Evolutionary conservation across 2,888 invertebrate species (phyloP).

Genomic region (Apamea anceps): DNA sequence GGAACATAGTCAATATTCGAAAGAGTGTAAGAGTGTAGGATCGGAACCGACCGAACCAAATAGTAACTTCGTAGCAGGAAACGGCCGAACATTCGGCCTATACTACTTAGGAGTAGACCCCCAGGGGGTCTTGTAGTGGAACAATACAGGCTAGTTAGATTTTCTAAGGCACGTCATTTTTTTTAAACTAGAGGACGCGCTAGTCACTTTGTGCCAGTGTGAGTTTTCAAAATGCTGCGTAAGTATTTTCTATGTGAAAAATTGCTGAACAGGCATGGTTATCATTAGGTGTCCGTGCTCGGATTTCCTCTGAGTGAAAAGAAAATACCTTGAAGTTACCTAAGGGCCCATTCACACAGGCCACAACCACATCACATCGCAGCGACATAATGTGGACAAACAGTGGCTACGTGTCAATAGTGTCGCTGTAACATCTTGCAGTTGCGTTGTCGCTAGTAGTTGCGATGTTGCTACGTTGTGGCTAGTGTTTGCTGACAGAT

Average conservation of each 20-base stretch:
- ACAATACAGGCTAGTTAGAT: too few relatives aligned
- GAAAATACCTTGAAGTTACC: background rate
- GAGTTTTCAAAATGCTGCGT: background rate
- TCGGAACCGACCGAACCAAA: too few relatives aligned
- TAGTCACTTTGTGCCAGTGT: too few relatives aligned
- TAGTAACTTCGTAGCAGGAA: too few relatives aligned
- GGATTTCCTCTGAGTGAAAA: background rate
- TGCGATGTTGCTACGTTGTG: too few relatives aligned
- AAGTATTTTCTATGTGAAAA: background rate
- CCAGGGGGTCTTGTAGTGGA: too few relatives aligned
- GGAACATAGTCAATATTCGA: too few relatives aligned
- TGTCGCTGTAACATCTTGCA: too few relatives aligned
- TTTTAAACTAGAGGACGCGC: background rate
- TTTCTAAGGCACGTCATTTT: background rate
- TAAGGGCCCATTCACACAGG: background rate
- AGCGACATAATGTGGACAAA: background rate
- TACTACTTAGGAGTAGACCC: too few relatives aligned
- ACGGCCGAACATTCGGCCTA: too few relatives aligned
- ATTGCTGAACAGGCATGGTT: background rate
- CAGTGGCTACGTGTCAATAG: background rate
- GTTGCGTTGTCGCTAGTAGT: too few relatives aligned
- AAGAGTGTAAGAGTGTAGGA: too few relatives aligned
- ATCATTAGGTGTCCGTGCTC: background rate
- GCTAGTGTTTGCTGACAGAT: background rate
- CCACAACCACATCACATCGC: background rate